Conservation (phyloP, 2,797 vertebrate species). For the Psittacula echo region DNA sequence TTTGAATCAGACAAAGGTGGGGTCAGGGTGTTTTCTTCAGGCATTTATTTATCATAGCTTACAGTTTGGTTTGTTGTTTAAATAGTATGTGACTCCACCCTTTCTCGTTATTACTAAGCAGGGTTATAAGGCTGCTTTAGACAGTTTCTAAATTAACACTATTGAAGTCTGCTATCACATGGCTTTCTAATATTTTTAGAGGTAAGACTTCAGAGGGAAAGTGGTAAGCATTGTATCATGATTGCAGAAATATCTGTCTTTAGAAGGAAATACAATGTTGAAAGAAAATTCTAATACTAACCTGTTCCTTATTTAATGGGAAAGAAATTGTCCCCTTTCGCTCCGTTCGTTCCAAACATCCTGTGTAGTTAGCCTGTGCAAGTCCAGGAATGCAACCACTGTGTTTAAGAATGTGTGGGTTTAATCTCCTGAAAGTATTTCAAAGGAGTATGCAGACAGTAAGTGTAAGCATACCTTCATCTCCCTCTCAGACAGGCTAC, state of each 20-base stretch:
- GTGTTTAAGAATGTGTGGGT: not conserved
- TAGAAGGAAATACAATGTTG: not conserved
- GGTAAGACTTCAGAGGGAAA: not conserved
- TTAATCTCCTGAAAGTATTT: constrained; percentile 30
- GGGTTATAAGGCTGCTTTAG: not conserved
- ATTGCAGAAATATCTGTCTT: not conserved
- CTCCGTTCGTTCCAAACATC: not conserved
- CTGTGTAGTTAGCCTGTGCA: not conserved
- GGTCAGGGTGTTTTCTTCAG: constrained; percentile 63
- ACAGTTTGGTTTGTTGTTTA: constrained; percentile 69
- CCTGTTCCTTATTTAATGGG: not conserved
- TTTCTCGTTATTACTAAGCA: constrained; percentile 46
- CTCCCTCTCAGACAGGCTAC: not conserved
- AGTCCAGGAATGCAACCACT: not conserved
- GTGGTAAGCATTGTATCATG: not conserved
- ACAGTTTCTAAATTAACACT: constrained; percentile 14
- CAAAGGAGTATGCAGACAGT: not conserved
- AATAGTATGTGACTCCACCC: constrained; percentile 59
- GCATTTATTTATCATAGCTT: constrained; percentile 65
- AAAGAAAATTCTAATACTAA: not conserved
- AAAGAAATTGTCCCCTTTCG: not conserved
- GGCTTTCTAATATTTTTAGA: not conserved
- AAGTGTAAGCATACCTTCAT: not conserved
- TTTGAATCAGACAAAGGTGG: constrained; percentile 65
- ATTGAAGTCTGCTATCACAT: not conserved